These are phyloP conservation scores for Tipula unca DNA, from an alignment of 2,888 invertebrate species.

Conservation along the genomic window DNA sequence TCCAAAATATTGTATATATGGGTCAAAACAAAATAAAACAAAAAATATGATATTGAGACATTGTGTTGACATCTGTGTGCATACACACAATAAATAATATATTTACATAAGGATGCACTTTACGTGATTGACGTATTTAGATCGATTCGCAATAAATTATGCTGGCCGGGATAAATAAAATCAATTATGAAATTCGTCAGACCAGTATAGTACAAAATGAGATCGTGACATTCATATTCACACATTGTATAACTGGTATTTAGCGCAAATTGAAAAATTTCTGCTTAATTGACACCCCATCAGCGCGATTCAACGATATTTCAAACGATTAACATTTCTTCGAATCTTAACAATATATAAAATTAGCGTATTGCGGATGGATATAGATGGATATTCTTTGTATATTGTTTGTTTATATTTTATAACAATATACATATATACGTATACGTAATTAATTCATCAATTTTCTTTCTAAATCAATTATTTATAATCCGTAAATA, in stretches of 20 bases:
- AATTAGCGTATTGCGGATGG: not conserved
- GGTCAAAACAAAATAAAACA: not conserved
- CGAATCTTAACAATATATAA: not conserved
- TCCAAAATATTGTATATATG: not conserved
- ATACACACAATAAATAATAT: not conserved
- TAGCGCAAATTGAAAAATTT: not conserved
- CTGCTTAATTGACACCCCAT: not conserved
- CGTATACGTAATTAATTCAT: not conserved
- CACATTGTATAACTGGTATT: not conserved
- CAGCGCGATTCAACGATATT: not conserved
- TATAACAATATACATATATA: not conserved
- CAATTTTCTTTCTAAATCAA: not conserved
- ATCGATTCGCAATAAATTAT: not conserved
- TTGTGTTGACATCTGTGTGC: not conserved
- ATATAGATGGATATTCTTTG: not conserved
- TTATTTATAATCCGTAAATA: not conserved
- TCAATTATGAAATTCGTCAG: not conserved
- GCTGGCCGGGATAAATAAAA: not conserved
- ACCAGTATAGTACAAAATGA: not conserved
- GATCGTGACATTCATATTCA: not conserved
- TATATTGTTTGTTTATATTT: not conserved
- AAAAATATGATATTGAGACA: not conserved
- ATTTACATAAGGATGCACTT: not conserved
- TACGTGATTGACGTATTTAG: not conserved
- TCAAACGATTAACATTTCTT: not conserved